Evolutionary conservation across 2,888 invertebrate species (phyloP).

Genomic region (Yponomeuta evonymella): DNA sequence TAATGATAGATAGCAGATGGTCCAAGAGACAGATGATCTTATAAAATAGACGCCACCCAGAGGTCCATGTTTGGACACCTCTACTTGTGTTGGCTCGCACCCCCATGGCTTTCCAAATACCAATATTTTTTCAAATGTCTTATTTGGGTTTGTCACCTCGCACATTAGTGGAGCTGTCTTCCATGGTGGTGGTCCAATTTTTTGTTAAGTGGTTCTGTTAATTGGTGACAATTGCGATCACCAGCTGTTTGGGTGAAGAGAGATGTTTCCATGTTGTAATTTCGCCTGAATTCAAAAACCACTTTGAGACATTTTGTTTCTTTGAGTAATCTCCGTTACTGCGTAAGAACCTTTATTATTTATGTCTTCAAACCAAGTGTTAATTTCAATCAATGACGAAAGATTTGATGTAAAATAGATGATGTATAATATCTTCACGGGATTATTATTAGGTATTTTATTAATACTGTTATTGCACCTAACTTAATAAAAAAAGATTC

Average conservation of each 20-base stretch:
- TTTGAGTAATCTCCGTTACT: too few relatives aligned
- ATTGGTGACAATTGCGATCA: slow-evolving; percentile 73
- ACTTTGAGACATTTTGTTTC: too few relatives aligned
- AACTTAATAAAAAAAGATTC: too few relatives aligned
- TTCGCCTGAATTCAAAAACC: neutral
- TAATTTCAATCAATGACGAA: too few relatives aligned
- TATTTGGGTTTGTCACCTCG: slow-evolving; percentile 60
- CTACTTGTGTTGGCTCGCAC: slow-evolving; percentile 46
- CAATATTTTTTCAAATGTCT: slow-evolving; percentile 28
- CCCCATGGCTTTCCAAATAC: slow-evolving; percentile 59
- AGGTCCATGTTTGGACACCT: slow-evolving; percentile 64
- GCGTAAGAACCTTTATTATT: too few relatives aligned
- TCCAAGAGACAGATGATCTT: slow-evolving; percentile 33
- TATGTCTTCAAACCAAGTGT: too few relatives aligned
- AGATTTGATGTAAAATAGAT: too few relatives aligned
- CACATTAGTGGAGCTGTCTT: slow-evolving; percentile 72
- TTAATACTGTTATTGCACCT: too few relatives aligned
- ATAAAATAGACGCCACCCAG: slow-evolving; percentile 31
- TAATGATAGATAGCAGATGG: slow-evolving; percentile 14
- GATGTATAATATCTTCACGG: too few relatives aligned
- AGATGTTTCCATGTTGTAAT: slow-evolving; percentile 55
- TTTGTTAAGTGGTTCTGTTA: slow-evolving; percentile 58
- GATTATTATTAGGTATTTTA: too few relatives aligned
- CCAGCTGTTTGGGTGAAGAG: slow-evolving; percentile 59
- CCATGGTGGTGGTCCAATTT: slow-evolving; percentile 58